Conservation (phyloP, 1,140 invertebrate genomes). For the Neuroterus valhalla region DNA sequence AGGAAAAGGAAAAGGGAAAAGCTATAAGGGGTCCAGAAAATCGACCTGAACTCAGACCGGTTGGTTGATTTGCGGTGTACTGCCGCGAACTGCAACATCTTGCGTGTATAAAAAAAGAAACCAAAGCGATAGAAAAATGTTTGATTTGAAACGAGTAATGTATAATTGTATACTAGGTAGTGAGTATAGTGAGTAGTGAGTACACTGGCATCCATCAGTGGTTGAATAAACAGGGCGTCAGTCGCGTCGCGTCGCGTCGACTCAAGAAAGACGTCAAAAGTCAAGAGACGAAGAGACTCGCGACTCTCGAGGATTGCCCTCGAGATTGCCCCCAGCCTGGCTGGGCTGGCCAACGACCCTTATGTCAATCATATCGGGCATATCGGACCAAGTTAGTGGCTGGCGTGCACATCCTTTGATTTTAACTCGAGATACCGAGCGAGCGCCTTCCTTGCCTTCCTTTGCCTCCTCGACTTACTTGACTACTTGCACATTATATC, state of each 20-base stretch:
- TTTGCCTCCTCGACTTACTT: no score
- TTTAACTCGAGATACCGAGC: slow-evolving; percentile 49
- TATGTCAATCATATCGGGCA: neutral
- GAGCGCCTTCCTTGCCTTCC: no score
- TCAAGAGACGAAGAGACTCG: no score
- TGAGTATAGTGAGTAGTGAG: neutral
- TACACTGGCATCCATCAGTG: neutral
- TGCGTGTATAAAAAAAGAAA: neutral
- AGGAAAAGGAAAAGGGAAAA: no score
- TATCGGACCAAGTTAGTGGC: slow-evolving; percentile 15
- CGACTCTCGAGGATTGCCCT: no score
- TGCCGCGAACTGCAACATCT: neutral
- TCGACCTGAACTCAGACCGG: slow-evolving; percentile 51
- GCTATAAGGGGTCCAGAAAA: slow-evolving; percentile 56
- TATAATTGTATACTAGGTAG: no score
- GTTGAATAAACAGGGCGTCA: slow-evolving; percentile 3
- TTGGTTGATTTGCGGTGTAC: slow-evolving; percentile 6
- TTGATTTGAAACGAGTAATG: slow-evolving; percentile 49
- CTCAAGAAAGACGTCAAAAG: neutral
- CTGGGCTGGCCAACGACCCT: slow-evolving; percentile 24
- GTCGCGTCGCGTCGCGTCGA: no score
- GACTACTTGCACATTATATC: slow-evolving; percentile 37
- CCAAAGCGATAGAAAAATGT: slow-evolving; percentile 17
- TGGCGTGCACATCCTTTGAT: slow-evolving; percentile 33
- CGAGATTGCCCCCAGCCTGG: neutral